phyloP scores from a whole-genome alignment of 1,140 invertebrate genomes.

The Trichogramma pretiosum region DNA sequence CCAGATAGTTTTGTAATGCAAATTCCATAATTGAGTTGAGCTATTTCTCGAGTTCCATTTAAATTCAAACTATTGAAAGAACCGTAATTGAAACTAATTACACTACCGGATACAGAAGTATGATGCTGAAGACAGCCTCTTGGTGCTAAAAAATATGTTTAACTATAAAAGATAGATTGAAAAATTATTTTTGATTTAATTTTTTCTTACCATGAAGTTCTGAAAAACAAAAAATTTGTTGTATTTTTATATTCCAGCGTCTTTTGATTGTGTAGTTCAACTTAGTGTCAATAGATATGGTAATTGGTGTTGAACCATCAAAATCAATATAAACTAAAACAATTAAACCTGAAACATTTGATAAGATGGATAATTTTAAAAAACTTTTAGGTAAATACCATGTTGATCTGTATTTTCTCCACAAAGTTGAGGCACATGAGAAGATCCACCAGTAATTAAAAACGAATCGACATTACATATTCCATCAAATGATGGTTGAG shows the following conservation, averaged over 20 bases:
- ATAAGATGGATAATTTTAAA: conserved; percentile 1
- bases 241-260: conserved; percentile 67
- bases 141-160: conserved; percentile 50
- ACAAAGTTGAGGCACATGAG: conserved; percentile 60
- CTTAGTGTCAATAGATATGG: conserved; percentile 58
- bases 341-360: conserved; percentile 13
- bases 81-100: conserved; percentile 70
- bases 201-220: conserved; percentile 47
- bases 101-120: conserved; percentile 52
- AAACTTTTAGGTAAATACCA: conserved; percentile 33
- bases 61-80: conserved; percentile 45
- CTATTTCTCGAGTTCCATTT: conserved; percentile 60
- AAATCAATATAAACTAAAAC: conserved; percentile 70
- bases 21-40: conserved; percentile 66
- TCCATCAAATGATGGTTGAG: conserved; percentile 64
- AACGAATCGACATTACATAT: conserved; percentile 62
- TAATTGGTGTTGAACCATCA: conserved; percentile 56
- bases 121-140: conserved; percentile 74
- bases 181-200: background rate
- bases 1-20: conserved; percentile 59
- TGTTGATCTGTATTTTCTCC: conserved; percentile 75
- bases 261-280: conserved; percentile 50
- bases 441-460: conserved; percentile 57
- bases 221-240: conserved; percentile 64
- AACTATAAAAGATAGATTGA: background rate